Conservation (phyloP, 2,888 invertebrate genomes). For the Hartigia nigra region DNA sequence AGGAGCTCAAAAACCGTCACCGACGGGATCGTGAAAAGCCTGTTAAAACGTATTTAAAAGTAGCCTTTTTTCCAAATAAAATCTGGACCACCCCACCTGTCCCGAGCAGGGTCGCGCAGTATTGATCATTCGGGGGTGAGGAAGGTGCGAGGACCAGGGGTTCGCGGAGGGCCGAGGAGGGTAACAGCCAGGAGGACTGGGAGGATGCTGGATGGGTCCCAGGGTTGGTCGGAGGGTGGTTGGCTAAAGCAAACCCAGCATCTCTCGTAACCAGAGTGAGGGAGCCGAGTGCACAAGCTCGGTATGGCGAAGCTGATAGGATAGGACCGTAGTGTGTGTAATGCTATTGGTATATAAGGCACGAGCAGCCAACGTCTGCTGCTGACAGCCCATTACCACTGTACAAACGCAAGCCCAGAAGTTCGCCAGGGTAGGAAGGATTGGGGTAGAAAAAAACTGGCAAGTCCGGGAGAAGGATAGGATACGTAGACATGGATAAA, state of each 20-base stretch:
- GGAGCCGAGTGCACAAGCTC: conserved; percentile 7
- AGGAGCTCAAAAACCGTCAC: conserved; percentile 14
- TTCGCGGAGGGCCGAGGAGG: conserved; percentile 34
- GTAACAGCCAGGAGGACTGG: conserved; percentile 20
- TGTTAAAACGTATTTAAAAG: conserved; percentile 21
- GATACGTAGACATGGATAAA: not conserved
- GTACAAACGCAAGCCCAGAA: conserved; percentile 50
- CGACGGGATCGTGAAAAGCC: conserved; percentile 9
- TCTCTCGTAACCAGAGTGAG: conserved; percentile 14
- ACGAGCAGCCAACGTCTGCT: conserved; percentile 57
- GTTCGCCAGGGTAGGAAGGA: conserved; percentile 13
- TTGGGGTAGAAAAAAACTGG: conserved; percentile 10
- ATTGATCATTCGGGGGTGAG: conserved; percentile 50
- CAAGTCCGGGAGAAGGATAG: not conserved
- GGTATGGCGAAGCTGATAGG: conserved; percentile 9
- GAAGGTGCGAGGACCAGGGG: conserved; percentile 28
- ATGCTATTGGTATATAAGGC: conserved; percentile 57
- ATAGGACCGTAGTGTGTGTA: conserved; percentile 29
- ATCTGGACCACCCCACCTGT: conserved; percentile 48
- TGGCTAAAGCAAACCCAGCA: conserved; percentile 1
- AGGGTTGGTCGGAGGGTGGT: not conserved
- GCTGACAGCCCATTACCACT: conserved; percentile 65
- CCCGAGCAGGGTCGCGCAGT: conserved; percentile 49
- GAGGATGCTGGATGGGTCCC: conserved; percentile 3
- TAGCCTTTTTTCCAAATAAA: conserved; percentile 30